phyloP scores from a whole-genome alignment of 1,140 invertebrate species.

The Panagrolaimus sp. region DNA sequence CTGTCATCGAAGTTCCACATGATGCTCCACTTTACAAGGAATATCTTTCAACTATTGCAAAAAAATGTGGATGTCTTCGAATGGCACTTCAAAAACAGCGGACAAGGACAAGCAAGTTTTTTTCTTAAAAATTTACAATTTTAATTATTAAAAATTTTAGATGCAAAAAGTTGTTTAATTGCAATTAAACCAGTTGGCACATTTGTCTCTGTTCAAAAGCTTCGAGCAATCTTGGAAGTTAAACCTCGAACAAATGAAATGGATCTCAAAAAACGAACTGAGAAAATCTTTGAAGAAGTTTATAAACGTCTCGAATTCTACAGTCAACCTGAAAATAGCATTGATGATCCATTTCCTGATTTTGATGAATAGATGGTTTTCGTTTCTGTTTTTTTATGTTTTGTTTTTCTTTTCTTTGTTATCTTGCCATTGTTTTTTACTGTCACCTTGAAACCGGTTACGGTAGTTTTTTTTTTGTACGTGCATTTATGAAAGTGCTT shows the following conservation, averaged over 20 bases:
- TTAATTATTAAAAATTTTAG: not conserved
- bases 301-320: constrained; percentile 1
- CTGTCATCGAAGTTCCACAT: no score
- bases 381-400: no score
- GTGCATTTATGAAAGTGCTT: no score
- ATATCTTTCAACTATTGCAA: not conserved
- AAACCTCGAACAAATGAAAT: not conserved
- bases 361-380: no score
- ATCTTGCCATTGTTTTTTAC: no score
- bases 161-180: not conserved
- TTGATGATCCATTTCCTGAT: no score
- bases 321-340: not conserved
- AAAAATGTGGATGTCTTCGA: not conserved
- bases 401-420: no score
- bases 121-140: not conserved
- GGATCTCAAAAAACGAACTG: not conserved
- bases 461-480: no score
- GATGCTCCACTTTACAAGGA: not conserved
- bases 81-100: not conserved
- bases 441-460: no score
- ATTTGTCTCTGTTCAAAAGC: not conserved
- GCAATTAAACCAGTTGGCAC: not conserved
- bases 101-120: not conserved
- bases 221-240: not conserved
- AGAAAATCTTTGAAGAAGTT: not conserved